These are phyloP conservation scores for Peromyscus polionotus DNA, from an alignment of 2,113 vertebrate species.

Conservation along the genomic window DNA sequence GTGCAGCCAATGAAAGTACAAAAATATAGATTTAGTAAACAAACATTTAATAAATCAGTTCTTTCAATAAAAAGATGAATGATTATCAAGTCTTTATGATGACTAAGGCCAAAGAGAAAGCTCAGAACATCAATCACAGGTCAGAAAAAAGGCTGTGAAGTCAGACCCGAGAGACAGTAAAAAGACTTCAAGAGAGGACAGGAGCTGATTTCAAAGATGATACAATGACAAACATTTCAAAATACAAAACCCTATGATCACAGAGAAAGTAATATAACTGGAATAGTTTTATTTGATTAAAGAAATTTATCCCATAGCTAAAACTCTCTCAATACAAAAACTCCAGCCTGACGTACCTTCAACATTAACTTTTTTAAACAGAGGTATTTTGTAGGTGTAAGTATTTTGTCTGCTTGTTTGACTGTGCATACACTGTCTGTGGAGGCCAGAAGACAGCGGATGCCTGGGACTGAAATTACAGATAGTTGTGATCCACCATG, in stretches of 20 bases:
- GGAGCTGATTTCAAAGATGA: neutral
- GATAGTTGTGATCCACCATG: neutral
- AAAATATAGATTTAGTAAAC: neutral
- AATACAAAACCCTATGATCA: neutral
- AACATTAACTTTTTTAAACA: neutral
- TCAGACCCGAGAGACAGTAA: neutral
- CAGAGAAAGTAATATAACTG: neutral
- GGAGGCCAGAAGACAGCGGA: neutral
- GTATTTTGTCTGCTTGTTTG: neutral
- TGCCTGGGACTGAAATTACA: neutral
- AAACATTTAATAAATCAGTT: neutral
- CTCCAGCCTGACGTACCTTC: neutral
- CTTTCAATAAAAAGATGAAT: neutral
- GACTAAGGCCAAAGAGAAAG: neutral
- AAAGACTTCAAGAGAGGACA: neutral
- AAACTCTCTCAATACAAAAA: neutral
- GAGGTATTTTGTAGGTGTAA: neutral
- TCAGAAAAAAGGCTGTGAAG: neutral
- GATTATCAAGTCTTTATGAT: neutral
- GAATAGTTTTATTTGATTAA: neutral
- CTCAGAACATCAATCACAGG: neutral
- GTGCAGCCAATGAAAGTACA: neutral
- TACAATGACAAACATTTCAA: neutral
- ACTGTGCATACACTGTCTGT: neutral
- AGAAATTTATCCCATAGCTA: neutral